phyloP scores from a whole-genome alignment of 2,113 vertebrate species.

The Morphnarchus princeps region DNA sequence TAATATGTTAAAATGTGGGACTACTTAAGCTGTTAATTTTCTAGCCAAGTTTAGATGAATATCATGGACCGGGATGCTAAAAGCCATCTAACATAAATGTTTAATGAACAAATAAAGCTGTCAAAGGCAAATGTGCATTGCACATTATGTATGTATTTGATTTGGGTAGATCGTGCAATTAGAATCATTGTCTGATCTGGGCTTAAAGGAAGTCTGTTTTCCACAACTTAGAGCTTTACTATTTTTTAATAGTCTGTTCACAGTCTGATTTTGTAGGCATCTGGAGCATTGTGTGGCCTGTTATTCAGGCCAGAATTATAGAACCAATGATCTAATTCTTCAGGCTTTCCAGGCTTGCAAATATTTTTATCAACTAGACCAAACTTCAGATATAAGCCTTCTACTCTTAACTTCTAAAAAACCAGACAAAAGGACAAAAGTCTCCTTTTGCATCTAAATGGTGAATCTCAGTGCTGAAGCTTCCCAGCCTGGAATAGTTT shows the following conservation, averaged over 20 bases:
- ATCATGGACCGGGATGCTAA: conserved; percentile 8
- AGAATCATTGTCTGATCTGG: background rate
- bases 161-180: background rate
- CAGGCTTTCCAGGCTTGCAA: background rate
- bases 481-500: background rate
- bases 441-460: background rate
- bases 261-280: background rate
- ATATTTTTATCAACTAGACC: background rate
- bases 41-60: conserved; percentile 31
- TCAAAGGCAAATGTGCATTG: conserved; percentile 26
- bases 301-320: background rate
- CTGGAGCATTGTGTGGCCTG: background rate
- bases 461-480: background rate
- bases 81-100: conserved; percentile 45
- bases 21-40: conserved; percentile 49
- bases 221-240: background rate
- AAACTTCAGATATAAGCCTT: background rate
- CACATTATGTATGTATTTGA: conserved; percentile 3
- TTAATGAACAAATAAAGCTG: conserved; percentile 65
- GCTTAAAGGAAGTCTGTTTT: background rate
- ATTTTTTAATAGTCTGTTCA: background rate
- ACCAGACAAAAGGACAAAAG: background rate
- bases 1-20: conserved; percentile 29
- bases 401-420: background rate
- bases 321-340: background rate